Evolutionary conservation across 2,888 invertebrate species (phyloP), one percentile per base, ranked within the genome.

Genomic region (Hanleya hanleyi): DNA sequence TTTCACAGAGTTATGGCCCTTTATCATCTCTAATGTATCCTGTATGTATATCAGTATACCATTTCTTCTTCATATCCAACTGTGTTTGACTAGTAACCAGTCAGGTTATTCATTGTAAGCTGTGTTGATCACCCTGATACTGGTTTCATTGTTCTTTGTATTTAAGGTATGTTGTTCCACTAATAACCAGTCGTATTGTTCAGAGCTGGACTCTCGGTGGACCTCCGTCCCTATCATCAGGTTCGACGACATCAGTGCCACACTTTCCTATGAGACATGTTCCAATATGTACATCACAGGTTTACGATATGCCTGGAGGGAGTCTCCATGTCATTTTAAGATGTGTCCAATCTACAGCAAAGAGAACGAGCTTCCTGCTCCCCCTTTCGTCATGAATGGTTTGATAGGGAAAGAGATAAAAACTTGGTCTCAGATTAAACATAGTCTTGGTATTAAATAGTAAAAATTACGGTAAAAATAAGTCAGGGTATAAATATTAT

Each of bases 271-370:
- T 29, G 32, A 38, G 41, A 32, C 4, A 18, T 64, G 64, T 9
- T n/a, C 18, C n/a, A 12, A 35, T 1, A 12, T 12, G 15, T 36
- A 74, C 41, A 50, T 74, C 18, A 70, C 76, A 37, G 84, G 77
- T 26, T n/a, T 83, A 36, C 79, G 84, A 1, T 83, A 83, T 66
- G 77, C 75, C 1, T 84, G 83, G 83, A 70, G 80, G 12, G 80
- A 78, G 38, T 76, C 76, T 1, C 84, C 84, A 0, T 83, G 83
- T 65, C 49, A 29, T 1, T 78, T 77, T 64, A 73, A 77, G 50
- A 38, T 64, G 18, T 82, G 82, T 70, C 72, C 79, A 12, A 75
- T 83, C 18, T 82, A 83, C 66, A 77, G 69, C n/a, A 57, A 61
- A 9, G 73, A 75, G n/a, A 77, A 75, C 50, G 71, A 69, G 15